These are phyloP conservation scores for Podarcis cretensis DNA, from an alignment of 2,113 vertebrate species.

Conservation along the genomic window DNA sequence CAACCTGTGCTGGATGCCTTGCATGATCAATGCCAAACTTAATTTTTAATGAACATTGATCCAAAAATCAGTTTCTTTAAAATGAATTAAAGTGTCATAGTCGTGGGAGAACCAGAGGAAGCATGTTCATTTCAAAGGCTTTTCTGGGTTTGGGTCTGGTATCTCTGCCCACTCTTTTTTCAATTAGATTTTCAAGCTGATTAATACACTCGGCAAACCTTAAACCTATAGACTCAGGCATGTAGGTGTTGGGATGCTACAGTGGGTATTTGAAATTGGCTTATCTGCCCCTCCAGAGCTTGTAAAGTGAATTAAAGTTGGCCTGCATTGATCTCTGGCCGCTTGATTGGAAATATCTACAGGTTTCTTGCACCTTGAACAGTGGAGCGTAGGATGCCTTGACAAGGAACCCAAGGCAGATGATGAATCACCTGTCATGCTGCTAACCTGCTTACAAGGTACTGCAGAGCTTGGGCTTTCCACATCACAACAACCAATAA, in stretches of 20 bases:
- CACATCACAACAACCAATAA: conserved; percentile 1
- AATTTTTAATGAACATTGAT: neutral
- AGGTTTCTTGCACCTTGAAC: conserved; percentile 4
- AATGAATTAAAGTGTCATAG: neutral
- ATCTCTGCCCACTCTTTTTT: neutral
- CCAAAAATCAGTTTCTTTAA: neutral
- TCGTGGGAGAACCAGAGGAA: no score
- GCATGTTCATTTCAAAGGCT: neutral
- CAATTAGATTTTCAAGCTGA: conserved; percentile 4
- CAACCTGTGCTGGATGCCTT: neutral
- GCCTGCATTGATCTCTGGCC: neutral
- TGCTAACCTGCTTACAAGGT: conserved; percentile 10
- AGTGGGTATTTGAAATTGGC: conserved; percentile 11
- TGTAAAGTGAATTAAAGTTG: conserved; percentile 18
- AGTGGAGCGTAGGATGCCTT: neutral
- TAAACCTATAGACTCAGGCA: neutral
- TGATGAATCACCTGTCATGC: conserved; percentile 27
- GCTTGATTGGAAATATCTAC: conserved; percentile 9
- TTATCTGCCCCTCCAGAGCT: conserved; percentile 1
- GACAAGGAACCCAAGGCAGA: conserved; percentile 17
- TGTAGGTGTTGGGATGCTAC: neutral
- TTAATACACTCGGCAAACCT: conserved; percentile 14
- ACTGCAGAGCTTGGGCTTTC: neutral
- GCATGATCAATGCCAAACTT: neutral
- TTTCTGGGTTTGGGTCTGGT: neutral